A percentile compares a stretch with the other conserved stretches of the same genome.
Evolutionary conservation across 1,140 invertebrate genomes (phyloP).

Genomic region (Spodoptera frugiperda): DNA sequence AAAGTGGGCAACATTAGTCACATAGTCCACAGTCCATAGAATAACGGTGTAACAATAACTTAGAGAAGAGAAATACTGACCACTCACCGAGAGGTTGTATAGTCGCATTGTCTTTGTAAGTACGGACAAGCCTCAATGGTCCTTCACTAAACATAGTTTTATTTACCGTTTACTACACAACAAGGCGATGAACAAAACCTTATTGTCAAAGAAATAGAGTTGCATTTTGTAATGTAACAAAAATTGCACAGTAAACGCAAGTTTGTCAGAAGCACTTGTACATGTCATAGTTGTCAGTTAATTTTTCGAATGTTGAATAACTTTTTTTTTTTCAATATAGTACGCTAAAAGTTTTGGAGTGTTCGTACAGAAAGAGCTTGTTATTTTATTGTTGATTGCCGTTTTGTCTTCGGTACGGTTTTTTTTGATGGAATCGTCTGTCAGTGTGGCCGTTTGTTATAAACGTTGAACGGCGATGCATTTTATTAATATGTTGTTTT

Average conservation of each 20-base stretch:
- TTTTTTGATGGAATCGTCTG: conserved; percentile 49
- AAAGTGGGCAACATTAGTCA: conserved; percentile 52
- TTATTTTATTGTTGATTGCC: conserved; percentile 67
- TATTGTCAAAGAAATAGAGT: conserved; percentile 50
- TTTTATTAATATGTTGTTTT: conserved; percentile 33
- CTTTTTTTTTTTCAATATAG: conserved; percentile 62
- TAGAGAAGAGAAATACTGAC: conserved; percentile 68
- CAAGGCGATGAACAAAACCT: conserved; percentile 28
- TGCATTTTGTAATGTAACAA: conserved; percentile 13
- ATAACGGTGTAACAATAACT: conserved; percentile 62
- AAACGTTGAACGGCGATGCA: not conserved
- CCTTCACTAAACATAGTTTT: conserved; percentile 54
- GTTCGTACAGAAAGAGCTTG: conserved; percentile 61
- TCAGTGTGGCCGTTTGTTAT: conserved; percentile 13
- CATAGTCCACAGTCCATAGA: conserved; percentile 55
- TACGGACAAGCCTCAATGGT: conserved; percentile 69
- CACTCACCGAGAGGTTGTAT: conserved; percentile 73
- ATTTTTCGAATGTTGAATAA: conserved; percentile 73
- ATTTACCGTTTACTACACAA: conserved; percentile 28
- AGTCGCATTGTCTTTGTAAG: conserved; percentile 73
- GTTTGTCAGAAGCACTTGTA: conserved; percentile 74
- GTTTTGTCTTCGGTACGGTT: conserved; percentile 63
- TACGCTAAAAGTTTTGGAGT: conserved; percentile 72
- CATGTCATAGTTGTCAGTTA: conserved; percentile 82
- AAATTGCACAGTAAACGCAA: conserved; percentile 47